Conservation (phyloP, 2,797 vertebrate genomes). For the Poliocrania exsul region DNA sequence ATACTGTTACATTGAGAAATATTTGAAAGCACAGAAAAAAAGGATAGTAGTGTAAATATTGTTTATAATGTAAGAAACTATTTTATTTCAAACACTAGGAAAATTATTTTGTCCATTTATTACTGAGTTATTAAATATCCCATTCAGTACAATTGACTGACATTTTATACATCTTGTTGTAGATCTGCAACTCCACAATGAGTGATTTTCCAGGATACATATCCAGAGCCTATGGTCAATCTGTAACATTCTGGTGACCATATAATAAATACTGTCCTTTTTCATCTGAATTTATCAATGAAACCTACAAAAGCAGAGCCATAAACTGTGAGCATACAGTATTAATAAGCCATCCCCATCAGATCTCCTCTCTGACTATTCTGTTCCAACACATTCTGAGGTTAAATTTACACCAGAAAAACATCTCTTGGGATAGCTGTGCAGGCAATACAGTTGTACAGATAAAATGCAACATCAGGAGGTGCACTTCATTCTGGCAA, state of each 20-base stretch:
- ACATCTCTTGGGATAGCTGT: neutral
- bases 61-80: neutral
- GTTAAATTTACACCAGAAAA: neutral
- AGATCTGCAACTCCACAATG: neutral
- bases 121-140: neutral
- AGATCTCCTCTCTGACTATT: neutral
- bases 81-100: neutral
- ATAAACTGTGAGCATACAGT: neutral
- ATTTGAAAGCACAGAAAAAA: neutral
- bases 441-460: neutral
- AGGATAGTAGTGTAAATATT: neutral
- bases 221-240: neutral
- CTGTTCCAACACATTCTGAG: neutral
- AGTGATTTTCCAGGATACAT: neutral
- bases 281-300: neutral
- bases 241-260: neutral
- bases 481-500: neutral
- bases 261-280: neutral
- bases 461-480: neutral
- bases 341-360: neutral
- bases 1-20: neutral
- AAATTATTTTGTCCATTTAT: neutral
- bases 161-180: neutral
- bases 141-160: neutral
- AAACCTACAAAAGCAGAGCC: neutral